A percentile compares a stretch with the other conserved stretches of the same genome.
Evolutionary conservation across 2,888 invertebrate genomes (phyloP).

Genomic region (Chymomyza caudatula): DNA sequence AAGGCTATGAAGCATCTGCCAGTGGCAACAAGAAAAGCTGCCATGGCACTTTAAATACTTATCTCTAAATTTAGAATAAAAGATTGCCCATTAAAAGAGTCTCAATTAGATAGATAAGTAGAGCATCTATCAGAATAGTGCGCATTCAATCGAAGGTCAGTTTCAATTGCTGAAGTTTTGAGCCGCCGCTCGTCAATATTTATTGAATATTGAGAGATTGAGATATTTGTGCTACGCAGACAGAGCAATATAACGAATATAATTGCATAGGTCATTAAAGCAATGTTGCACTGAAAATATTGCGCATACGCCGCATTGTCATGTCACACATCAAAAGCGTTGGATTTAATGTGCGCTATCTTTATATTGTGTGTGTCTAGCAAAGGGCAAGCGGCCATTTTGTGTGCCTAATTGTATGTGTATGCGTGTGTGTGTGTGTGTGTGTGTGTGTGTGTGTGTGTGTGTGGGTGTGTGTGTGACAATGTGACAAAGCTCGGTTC

Average conservation of each 20-base stretch:
- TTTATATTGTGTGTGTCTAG: constrained; percentile 21
- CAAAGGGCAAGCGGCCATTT: neutral
- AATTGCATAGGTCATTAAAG: constrained; percentile 22
- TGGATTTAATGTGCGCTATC: constrained; percentile 33
- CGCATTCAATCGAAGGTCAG: constrained; percentile 1
- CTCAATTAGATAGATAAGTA: neutral
- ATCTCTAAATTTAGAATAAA: neutral
- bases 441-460: neutral
- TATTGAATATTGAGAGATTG: neutral
- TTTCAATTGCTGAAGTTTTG: neutral
- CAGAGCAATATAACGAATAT: constrained; percentile 37
- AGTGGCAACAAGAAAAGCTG: constrained; percentile 11
- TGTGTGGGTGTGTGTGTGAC: constrained; percentile 14
- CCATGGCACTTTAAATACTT: constrained; percentile 25
- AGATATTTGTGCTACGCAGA: no score
- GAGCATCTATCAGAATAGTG: neutral
- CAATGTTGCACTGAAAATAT: constrained; percentile 13
- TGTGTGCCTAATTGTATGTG: neutral
- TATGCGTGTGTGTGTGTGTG: neutral
- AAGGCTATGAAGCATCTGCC: neutral
- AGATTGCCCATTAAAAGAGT: neutral
- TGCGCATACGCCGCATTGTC: constrained; percentile 39
- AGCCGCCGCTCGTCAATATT: neutral
- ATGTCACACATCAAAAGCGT: constrained; percentile 15
- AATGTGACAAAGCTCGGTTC: neutral